phyloP scores from a whole-genome alignment of 2,113 vertebrate genomes.

The Podarcis cretensis region DNA sequence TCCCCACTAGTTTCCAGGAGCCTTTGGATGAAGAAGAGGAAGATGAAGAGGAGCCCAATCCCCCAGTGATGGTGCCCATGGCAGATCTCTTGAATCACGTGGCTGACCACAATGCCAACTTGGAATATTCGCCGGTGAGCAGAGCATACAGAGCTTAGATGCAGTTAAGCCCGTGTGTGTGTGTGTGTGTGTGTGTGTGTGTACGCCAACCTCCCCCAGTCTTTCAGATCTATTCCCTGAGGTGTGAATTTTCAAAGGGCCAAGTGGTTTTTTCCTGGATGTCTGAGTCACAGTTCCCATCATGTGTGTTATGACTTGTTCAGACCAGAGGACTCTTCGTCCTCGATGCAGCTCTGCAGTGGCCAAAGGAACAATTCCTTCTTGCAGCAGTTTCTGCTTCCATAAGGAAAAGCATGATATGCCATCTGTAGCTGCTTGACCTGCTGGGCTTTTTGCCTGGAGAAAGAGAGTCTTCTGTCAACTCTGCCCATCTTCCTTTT shows the following conservation, averaged over 20 bases:
- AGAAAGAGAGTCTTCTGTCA: neutral
- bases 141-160: neutral
- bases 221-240: neutral
- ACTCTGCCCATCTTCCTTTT: too few relatives aligned
- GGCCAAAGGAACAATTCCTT: neutral
- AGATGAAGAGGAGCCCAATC: constrained; percentile 73
- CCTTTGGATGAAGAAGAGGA: constrained; percentile 77
- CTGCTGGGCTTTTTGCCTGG: neutral
- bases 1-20: constrained; percentile 90
- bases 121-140: constrained; percentile 90
- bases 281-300: neutral
- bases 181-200: too few relatives aligned
- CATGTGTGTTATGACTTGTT: neutral
- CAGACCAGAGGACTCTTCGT: neutral
- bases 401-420: neutral
- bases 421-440: neutral
- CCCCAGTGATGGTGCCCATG: constrained; percentile 95
- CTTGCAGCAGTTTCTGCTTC: neutral
- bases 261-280: neutral
- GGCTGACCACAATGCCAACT: constrained; percentile 89
- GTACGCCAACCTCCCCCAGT: neutral
- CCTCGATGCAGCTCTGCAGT: neutral
- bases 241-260: neutral
- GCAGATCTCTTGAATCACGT: constrained; percentile 94
- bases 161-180: too few relatives aligned